A percentile compares a stretch with the other conserved stretches of the same genome.
Conservation (phyloP, 2,113 vertebrate species). For the Monarcha castaneiventris region DNA sequence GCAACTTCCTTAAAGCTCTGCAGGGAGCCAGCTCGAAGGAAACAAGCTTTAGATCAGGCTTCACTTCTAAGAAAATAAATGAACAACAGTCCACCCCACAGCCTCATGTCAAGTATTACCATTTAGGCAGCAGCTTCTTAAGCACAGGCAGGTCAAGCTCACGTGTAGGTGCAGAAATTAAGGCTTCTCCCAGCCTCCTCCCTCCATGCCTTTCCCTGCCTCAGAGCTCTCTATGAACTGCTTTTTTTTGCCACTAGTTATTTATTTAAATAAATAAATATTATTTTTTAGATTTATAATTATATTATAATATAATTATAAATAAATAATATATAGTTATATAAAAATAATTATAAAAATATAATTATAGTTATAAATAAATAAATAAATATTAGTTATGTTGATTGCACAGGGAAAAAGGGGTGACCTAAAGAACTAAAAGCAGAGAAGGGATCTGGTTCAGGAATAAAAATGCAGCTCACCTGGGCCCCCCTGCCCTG, state of each 20-base stretch:
- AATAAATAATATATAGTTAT: no score
- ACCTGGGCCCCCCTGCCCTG: neutral
- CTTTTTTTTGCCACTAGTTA: neutral
- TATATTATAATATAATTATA: no score
- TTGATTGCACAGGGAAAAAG: fast-evolving
- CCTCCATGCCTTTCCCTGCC: fast-evolving
- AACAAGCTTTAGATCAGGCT: neutral
- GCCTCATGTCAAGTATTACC: neutral
- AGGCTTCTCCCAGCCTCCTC: neutral
- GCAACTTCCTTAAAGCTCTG: conserved; percentile 38
- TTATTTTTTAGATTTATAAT: no score
- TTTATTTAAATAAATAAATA: no score
- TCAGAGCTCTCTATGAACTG: fast-evolving
- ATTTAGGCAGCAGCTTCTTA: neutral
- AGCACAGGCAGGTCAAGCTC: neutral
- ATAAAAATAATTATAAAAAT: no score
- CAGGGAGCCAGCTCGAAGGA: neutral
- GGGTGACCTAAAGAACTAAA: neutral
- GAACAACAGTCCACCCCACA: neutral
- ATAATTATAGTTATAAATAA: no score
- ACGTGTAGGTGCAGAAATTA: neutral
- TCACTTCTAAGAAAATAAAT: neutral
- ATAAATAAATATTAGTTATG: fast-evolving
- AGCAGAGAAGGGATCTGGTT: neutral
- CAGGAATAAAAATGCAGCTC: neutral